phyloP scores from a whole-genome alignment of 2,888 invertebrate species.

The Volucella inanis region DNA sequence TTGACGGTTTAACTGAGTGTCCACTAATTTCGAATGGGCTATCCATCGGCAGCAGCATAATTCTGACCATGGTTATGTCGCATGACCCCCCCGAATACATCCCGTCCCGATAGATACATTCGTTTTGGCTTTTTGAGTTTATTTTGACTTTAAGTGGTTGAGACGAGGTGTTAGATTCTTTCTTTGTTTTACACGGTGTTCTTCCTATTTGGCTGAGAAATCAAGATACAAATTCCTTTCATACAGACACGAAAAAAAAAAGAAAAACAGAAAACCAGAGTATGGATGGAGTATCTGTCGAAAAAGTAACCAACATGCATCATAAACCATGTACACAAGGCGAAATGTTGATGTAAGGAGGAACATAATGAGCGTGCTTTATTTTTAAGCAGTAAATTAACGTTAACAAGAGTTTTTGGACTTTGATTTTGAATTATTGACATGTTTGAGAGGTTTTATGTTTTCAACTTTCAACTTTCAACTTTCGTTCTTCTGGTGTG shows the following conservation, averaged over 20 bases:
- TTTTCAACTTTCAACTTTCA: not conserved
- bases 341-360: slow-evolving; percentile 40
- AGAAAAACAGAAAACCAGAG: no score
- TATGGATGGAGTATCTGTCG: not conserved
- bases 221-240: slow-evolving; percentile 22
- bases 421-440: slow-evolving; percentile 67
- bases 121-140: slow-evolving; percentile 54
- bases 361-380: slow-evolving; percentile 70
- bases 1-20: not conserved
- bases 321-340: slow-evolving; percentile 48
- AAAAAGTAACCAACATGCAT: slow-evolving; percentile 55
- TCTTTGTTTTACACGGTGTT: slow-evolving; percentile 56
- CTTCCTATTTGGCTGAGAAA: slow-evolving; percentile 30
- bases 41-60: slow-evolving; percentile 37
- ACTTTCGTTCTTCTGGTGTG: not conserved
- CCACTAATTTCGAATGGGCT: slow-evolving; percentile 4
- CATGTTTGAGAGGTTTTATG: slow-evolving; percentile 38
- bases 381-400: slow-evolving; percentile 70
- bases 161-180: slow-evolving; percentile 72
- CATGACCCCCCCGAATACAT: not conserved
- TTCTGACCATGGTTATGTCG: not conserved
- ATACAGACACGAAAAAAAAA: no score
- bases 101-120: slow-evolving; percentile 14
- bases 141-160: slow-evolving; percentile 71
- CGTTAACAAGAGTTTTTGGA: slow-evolving; percentile 64